Evolutionary conservation across 1,140 invertebrate species (phyloP), one percentile per base, ranked within the genome.

Genomic region (Trichonephila clavipes): DNA sequence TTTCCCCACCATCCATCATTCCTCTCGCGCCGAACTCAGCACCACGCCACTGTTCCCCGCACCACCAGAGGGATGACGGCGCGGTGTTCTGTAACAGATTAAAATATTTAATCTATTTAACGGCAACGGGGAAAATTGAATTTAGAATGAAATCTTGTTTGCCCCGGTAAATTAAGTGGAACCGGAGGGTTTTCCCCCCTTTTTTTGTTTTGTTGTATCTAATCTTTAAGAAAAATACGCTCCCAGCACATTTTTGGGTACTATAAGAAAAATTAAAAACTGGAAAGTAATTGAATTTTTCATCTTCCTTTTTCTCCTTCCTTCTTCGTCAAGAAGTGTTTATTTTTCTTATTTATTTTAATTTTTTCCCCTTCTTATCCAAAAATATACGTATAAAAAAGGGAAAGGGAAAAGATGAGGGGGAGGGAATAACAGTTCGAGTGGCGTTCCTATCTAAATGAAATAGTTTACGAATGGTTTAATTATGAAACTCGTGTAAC

Each of bases 21-120:
- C 18, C 21, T 1, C 12, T 81, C 51, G 58, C n/a, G 44, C 12
- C 28, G 19, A 51, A 69, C n/a, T 12, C 14, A 44, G 28, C 28
- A 44, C 44, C 24, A 61, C n/a, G 28, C 92, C 86, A 82, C 58
- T 93, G n/a, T 82, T 88, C 85, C 51, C 58, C 82, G 7, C 21
- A 66, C 66, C 77, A 18, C 6, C 64, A 44, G 16, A 18, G 14
- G 1, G 19, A 24, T 21, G 21, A 87, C 83, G 81, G 58, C 82
- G 40, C 86, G 92, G 92, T 93, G 92, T 93, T 93, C 92, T 58
- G 64, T 93, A 93, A 93, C 92, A 93, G 92, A 93, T 93, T 93
- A 93, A 93, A 93, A 93, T 88, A 93, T 93, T 93, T 93, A 93
- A 93, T 93, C 92, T 93, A 93, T 93, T 93, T 93, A 93, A 83